Base-by-base conservation (phyloP, 2,888 invertebrate species). In the Cephus pulcher region DNA sequence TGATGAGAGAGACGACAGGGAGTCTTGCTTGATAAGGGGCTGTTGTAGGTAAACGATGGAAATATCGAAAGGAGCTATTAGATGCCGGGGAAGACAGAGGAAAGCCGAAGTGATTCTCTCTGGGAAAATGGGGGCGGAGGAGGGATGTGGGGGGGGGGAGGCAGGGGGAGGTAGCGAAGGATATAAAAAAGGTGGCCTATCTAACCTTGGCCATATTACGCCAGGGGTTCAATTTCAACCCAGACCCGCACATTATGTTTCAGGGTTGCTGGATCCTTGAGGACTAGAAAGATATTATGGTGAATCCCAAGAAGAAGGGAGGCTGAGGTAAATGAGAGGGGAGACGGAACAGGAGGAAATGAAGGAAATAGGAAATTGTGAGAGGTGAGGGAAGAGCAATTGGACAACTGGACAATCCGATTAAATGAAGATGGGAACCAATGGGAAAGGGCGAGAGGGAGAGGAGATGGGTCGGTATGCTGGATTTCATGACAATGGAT, bases 141-240 rank as follows among this genome's bases (percentile, higher is more conserved):
- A 30, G 32, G 23, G 12, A 1, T 12, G 12, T 33, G 70, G 12
- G 4, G 34, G 34, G 34, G 12, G 23, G 30, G 15, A 23, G 30
- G 0, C 4, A n/a, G 34, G 74, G 30, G 6, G 74, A n/a, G 35
- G n/a, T 34, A 34, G 71, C 0, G 30, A 71, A 12, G 71, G 34
- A 30, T 33, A 71, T 71, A 32, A 71, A 71, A 30, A 34, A 71
- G 34, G 71, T 32, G 34, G 34, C 23, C 33, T 32, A 71, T 71
- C 71, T 32, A 71, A 33, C 32, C 71, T 32, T 71, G 71, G 71
- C 32, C 32, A 71, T 71, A 71, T 71, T 71, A 33, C 71, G 33
- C 12, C 32, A 32, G 32, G 33, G 71, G 71, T 71, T 71, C 71
- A 74, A 74, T 74, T 33, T 74, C 74, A 74, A 56, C 71, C 71